These are phyloP conservation scores for Yponomeuta cagnagella DNA, from an alignment of 2,888 invertebrate genomes.

Conservation along the genomic window DNA sequence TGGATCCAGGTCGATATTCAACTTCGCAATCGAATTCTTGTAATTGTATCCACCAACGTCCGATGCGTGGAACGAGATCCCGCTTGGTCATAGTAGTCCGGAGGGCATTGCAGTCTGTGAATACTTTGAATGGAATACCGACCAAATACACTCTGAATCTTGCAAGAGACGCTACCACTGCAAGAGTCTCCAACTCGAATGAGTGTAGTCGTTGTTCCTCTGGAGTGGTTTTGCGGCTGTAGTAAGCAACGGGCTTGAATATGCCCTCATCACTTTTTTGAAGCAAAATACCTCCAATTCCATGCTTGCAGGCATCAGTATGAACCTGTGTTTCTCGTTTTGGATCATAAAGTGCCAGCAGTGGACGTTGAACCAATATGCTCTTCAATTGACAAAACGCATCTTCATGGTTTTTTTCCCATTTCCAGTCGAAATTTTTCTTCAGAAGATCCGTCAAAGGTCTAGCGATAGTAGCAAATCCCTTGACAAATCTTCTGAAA, in stretches of 20 bases:
- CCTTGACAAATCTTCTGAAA: slow-evolving; percentile 25
- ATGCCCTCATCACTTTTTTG: slow-evolving; percentile 10
- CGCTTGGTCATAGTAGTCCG: slow-evolving; percentile 23
- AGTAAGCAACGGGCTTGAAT: slow-evolving; percentile 22
- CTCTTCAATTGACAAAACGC: too few species aligned
- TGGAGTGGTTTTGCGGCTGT: background rate
- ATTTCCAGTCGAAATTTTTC: slow-evolving; percentile 7
- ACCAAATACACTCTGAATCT: slow-evolving; percentile 26
- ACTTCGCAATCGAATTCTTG: slow-evolving; percentile 21
- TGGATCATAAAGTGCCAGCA: slow-evolving; percentile 11
- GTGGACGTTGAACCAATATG: background rate
- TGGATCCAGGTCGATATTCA: slow-evolving; percentile 19
- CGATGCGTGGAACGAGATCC: slow-evolving; percentile 23
- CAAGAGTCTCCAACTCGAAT: slow-evolving; percentile 3
- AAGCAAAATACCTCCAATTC: slow-evolving; percentile 14
- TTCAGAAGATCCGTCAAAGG: slow-evolving; percentile 12
- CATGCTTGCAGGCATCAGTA: slow-evolving; percentile 12
- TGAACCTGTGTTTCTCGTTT: slow-evolving; percentile 13
- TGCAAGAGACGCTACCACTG: slow-evolving; percentile 23
- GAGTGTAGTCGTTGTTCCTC: slow-evolving; percentile 12
- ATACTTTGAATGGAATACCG: slow-evolving; percentile 24
- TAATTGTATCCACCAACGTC: slow-evolving; percentile 8
- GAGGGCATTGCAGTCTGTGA: slow-evolving; percentile 26
- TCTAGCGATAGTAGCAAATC: slow-evolving; percentile 11
- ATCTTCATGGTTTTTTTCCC: background rate